Conservation (phyloP, 2,797 vertebrate genomes). For the Paratrypauchen microcephalus region DNA sequence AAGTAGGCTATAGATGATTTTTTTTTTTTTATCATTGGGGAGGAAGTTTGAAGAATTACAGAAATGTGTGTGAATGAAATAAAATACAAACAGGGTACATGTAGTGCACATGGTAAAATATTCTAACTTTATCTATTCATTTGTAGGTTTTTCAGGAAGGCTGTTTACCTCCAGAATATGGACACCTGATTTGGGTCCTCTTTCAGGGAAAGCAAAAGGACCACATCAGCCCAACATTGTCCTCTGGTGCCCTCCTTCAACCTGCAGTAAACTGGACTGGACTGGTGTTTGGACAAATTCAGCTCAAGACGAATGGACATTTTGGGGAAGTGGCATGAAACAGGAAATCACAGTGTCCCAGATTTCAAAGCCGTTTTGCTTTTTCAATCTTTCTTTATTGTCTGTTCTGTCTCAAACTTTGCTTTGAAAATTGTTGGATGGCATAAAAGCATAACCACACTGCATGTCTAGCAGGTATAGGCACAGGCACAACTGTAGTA, state of each 20-base stretch:
- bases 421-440: not conserved
- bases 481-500: not conserved
- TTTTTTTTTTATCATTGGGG: no score
- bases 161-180: not conserved
- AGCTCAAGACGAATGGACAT: not conserved
- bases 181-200: slow-evolving; percentile 9
- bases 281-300: slow-evolving; percentile 1
- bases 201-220: slow-evolving; percentile 3
- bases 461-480: not conserved
- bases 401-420: not conserved
- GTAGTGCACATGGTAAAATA: not conserved
- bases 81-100: not conserved
- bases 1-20: no score
- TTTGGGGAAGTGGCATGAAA: slow-evolving; percentile 1
- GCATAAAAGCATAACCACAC: slow-evolving; percentile 1
- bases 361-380: not conserved
- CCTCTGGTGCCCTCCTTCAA: not conserved
- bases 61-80: no score
- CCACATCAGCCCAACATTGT: not conserved
- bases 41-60: no score
- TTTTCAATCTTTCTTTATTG: not conserved
- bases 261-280: not conserved
- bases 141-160: slow-evolving; percentile 7
- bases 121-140: not conserved
- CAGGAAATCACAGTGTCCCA: slow-evolving; percentile 1